A percentile compares a stretch with the other conserved stretches of the same genome.
Evolutionary conservation across 2,797 vertebrate species (phyloP).

Genomic region (Melanotaenia boesemani): DNA sequence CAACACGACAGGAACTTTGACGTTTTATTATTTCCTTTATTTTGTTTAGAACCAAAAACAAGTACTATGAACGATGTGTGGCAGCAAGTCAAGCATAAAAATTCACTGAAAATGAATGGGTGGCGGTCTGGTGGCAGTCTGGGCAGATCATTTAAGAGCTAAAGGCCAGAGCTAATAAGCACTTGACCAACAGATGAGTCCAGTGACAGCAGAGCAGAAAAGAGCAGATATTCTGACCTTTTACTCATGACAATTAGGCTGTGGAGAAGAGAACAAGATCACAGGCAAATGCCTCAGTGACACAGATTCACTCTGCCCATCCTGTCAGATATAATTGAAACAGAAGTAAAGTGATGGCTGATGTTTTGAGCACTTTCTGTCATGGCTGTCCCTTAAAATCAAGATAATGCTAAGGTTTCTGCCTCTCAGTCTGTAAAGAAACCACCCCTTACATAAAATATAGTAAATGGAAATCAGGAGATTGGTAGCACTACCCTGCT

Average conservation of each 20-base stretch:
- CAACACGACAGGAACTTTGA: background rate
- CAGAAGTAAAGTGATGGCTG: slow-evolving; percentile 38
- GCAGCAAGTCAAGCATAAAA: slow-evolving; percentile 4
- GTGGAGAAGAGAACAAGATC: slow-evolving; percentile 15
- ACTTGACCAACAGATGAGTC: slow-evolving; percentile 44
- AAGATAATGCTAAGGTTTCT: background rate
- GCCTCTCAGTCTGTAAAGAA: background rate
- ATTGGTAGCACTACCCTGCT: background rate
- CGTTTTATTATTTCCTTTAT: background rate
- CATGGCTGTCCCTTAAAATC: slow-evolving; percentile 40
- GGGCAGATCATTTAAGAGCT: slow-evolving; percentile 40
- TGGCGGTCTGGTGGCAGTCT: background rate
- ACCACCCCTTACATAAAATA: background rate
- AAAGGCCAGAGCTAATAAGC: slow-evolving; percentile 62
- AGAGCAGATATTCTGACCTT: slow-evolving; percentile 50
- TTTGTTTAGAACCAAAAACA: background rate
- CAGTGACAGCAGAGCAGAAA: slow-evolving; percentile 28
- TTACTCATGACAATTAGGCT: slow-evolving; percentile 38
- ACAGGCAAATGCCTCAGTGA: slow-evolving; percentile 12
- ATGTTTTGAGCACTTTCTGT: slow-evolving; percentile 26
- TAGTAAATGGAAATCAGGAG: background rate
- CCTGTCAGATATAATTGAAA: slow-evolving; percentile 34
- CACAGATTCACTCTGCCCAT: slow-evolving; percentile 30
- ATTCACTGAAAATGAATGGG: slow-evolving; percentile 4
- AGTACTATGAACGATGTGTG: background rate